Conservation (phyloP, 2,113 vertebrate species). For the Leuciscus idus region DNA sequence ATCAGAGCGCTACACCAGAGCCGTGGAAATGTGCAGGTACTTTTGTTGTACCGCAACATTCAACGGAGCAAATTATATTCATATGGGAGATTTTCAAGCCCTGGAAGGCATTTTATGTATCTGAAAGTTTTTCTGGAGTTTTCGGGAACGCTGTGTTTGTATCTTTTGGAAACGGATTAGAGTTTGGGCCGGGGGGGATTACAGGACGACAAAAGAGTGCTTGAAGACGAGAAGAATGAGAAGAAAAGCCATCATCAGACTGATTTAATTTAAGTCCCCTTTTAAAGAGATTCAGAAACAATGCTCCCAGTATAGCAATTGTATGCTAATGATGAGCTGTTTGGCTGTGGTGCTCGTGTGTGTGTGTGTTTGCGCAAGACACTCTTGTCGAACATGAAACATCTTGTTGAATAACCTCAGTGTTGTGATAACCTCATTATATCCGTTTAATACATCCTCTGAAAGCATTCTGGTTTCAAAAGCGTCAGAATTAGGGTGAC, state of each 20-base stretch:
- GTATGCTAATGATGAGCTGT: conserved; percentile 67
- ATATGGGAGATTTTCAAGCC: conserved; percentile 17
- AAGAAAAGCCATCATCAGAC: conserved; percentile 62
- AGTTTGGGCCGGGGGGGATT: conserved; percentile 20
- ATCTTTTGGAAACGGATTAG: conserved; percentile 33
- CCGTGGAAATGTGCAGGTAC: not conserved
- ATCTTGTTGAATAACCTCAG: conserved; percentile 45
- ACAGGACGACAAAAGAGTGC: conserved; percentile 30
- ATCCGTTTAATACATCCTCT: conserved; percentile 20
- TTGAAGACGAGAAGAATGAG: conserved; percentile 26
- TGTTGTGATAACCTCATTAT: conserved; percentile 37
- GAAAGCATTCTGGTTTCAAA: conserved; percentile 19
- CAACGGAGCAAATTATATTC: not conserved
- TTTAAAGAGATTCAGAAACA: conserved; percentile 75
- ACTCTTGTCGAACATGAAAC: conserved; percentile 40
- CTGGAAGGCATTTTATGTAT: not conserved
- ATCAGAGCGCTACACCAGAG: conserved; percentile 20
- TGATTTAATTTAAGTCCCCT: conserved; percentile 67
- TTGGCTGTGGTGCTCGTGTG: conserved; percentile 41
- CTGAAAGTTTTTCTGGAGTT: conserved; percentile 24
- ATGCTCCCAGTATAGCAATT: conserved; percentile 73
- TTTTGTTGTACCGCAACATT: not conserved
- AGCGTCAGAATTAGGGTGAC: conserved; percentile 29
- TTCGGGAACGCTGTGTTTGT: not conserved
- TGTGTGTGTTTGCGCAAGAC: conserved; percentile 7